Percentiles rank a stretch among this genome's conserved stretches.
Conservation (phyloP, 2,888 invertebrate species). For the Trachelus iudaicus region DNA sequence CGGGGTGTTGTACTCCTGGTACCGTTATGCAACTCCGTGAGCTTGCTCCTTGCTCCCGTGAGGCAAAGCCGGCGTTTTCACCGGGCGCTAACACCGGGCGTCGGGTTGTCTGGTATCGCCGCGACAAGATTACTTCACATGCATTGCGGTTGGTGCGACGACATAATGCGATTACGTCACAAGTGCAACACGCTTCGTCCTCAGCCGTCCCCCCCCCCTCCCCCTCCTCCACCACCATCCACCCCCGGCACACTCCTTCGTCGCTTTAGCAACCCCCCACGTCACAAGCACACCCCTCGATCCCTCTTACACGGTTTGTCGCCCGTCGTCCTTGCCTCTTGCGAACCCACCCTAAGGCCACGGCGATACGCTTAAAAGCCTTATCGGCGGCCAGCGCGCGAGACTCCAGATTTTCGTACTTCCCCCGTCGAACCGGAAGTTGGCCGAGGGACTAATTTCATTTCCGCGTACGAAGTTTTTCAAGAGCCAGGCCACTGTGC, state of each 20-base stretch:
- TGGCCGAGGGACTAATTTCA: not conserved
- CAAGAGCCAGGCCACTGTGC: not conserved
- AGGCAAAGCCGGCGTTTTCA: not conserved
- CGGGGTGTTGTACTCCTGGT: not conserved
- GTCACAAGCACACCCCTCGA: not conserved
- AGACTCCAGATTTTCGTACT: not conserved
- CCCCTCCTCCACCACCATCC: no score
- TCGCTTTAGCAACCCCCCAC: not conserved
- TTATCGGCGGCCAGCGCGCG: not conserved
- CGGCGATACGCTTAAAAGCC: not conserved
- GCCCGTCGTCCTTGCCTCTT: not conserved
- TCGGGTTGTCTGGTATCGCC: slow-evolving; percentile 37
- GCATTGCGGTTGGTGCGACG: slow-evolving; percentile 37
- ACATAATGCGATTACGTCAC: slow-evolving; percentile 37
- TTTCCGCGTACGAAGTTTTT: not conserved
- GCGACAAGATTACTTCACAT: slow-evolving; percentile 45
- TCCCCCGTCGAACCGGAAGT: not conserved
- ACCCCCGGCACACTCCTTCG: no score
- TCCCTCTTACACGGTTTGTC: not conserved
- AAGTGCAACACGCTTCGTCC: slow-evolving; percentile 10
- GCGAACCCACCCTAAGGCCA: not conserved
- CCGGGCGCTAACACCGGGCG: slow-evolving; percentile 19
- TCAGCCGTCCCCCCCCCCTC: not conserved
- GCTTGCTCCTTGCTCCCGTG: not conserved
- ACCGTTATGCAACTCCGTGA: not conserved